These are phyloP conservation scores for Neelides sp. DNA, from an alignment of 1,140 invertebrate genomes.

Conservation along the genomic window DNA sequence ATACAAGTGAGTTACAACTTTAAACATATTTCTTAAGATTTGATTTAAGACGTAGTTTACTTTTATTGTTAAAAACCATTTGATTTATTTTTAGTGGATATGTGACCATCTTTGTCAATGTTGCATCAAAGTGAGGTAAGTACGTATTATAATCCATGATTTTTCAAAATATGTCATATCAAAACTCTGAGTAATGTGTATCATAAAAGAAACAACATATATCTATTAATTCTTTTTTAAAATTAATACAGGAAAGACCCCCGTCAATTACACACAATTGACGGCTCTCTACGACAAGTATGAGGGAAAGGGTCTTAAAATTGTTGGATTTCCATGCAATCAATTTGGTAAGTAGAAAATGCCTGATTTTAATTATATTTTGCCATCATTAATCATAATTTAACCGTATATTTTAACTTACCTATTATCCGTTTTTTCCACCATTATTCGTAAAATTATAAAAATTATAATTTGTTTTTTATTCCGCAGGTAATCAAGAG, in stretches of 20 bases:
- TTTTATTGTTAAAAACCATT: not conserved
- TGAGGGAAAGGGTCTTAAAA: constrained; percentile 47
- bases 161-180: too few relatives aligned
- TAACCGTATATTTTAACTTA: too few relatives aligned
- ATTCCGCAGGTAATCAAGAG: too few relatives aligned
- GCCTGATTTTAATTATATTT: too few relatives aligned
- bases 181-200: too few relatives aligned
- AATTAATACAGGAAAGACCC: constrained; percentile 42
- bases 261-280: constrained; percentile 62
- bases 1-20: constrained; percentile 43
- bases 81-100: constrained; percentile 39
- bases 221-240: too few relatives aligned
- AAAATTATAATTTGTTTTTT: too few relatives aligned
- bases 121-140: constrained; percentile 70
- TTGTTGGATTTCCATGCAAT: constrained; percentile 84
- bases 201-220: not conserved
- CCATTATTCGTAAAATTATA: too few relatives aligned
- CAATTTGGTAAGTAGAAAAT: constrained; percentile 79
- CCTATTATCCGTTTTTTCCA: too few relatives aligned
- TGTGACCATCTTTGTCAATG: constrained; percentile 67
- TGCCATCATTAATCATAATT: too few relatives aligned
- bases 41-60: not conserved
- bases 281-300: constrained; percentile 58
- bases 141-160: too few relatives aligned
- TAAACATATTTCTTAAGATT: not conserved